phyloP scores from a whole-genome alignment of 2,113 vertebrate species.

The Anolis sagrei region DNA sequence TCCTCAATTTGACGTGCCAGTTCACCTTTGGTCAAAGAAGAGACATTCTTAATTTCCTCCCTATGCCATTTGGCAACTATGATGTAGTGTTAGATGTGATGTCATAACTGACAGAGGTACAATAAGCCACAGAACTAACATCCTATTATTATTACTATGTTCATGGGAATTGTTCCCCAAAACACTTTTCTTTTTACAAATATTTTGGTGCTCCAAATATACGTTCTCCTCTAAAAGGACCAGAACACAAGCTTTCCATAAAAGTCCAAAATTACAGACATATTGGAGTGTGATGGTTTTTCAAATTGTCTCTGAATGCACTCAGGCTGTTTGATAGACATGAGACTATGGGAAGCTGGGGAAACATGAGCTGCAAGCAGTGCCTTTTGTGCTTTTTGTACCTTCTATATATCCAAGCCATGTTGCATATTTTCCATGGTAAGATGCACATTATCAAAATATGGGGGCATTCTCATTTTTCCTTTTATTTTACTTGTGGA shows the following conservation, averaged over 20 bases:
- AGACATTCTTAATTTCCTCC: neutral
- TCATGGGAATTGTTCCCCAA: neutral
- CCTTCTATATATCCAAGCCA: neutral
- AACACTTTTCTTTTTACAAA: neutral
- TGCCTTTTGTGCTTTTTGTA: too few species aligned
- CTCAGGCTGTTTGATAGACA: neutral
- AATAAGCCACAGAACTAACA: neutral
- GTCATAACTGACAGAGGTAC: neutral
- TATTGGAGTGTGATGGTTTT: neutral
- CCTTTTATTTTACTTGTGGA: neutral
- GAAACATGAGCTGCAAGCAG: neutral
- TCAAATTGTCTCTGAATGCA: neutral
- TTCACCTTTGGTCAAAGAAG: conserved; percentile 70
- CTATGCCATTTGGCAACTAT: neutral
- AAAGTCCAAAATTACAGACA: neutral
- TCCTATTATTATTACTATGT: neutral
- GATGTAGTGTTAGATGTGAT: neutral
- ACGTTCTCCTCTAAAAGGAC: neutral
- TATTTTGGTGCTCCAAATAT: neutral
- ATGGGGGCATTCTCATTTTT: too few species aligned
- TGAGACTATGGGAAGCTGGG: too few species aligned
- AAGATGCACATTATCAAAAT: neutral
- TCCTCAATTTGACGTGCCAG: conserved; percentile 74
- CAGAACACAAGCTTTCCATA: neutral
- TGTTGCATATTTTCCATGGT: neutral